Evolutionary conservation across 2,113 vertebrate genomes (phyloP).

Genomic region (Otolemur garnettii): DNA sequence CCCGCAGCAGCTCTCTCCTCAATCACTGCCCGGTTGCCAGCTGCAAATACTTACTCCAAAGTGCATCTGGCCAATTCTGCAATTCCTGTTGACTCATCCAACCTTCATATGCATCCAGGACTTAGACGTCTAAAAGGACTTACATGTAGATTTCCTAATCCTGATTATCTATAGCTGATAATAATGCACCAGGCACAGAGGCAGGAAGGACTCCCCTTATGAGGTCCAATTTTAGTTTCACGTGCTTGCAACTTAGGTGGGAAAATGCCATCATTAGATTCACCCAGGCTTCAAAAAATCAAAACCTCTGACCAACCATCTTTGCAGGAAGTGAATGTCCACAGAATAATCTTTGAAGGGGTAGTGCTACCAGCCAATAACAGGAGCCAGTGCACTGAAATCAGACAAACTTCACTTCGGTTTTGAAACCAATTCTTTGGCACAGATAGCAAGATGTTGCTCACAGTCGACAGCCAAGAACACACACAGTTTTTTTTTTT

Average conservation of each 20-base stretch:
- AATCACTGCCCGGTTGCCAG: constrained; percentile 59
- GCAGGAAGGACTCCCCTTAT: not conserved
- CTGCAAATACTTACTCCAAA: constrained; percentile 9
- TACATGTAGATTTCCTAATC: not conserved
- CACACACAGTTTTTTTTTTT: not conserved
- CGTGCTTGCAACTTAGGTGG: not conserved
- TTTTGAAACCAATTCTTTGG: not conserved
- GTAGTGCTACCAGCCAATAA: not conserved
- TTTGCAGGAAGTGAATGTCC: not conserved
- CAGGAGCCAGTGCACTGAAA: not conserved
- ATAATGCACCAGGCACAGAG: not conserved
- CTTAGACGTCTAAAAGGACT: constrained; percentile 28
- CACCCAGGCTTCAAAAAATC: not conserved
- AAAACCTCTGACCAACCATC: not conserved
- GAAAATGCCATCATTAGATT: constrained; percentile 1
- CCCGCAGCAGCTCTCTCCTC: constrained; percentile 9
- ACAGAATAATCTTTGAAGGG: not conserved
- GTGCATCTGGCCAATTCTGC: constrained; percentile 25
- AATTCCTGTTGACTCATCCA: constrained; percentile 50
- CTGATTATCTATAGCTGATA: constrained; percentile 14
- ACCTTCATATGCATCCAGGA: not conserved
- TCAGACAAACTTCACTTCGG: not conserved
- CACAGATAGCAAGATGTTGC: not conserved
- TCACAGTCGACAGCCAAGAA: constrained; percentile 13
- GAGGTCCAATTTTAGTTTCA: not conserved